Conservation (phyloP, 2,888 invertebrate species). For the Lysandra coridon region DNA sequence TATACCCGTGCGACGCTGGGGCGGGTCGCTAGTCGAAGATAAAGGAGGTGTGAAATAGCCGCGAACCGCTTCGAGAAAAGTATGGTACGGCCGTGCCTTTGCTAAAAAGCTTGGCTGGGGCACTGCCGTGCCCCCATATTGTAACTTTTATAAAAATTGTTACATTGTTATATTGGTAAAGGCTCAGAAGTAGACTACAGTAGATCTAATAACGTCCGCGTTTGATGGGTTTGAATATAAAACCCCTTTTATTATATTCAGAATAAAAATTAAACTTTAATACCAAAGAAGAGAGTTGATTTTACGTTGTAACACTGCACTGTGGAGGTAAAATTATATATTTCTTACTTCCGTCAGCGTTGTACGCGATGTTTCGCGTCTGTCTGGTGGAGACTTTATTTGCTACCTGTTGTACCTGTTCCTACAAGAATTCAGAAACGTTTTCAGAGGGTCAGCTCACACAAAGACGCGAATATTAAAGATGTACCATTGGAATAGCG, state of each 20-base stretch:
- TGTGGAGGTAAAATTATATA: conserved; percentile 1
- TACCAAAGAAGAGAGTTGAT: neutral
- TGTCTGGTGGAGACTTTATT: conserved; percentile 12
- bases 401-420: conserved; percentile 30
- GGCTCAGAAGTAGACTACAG: too few relatives aligned
- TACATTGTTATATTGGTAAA: too few relatives aligned
- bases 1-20: too few relatives aligned
- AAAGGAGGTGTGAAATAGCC: too few relatives aligned
- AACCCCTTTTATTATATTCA: neutral
- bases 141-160: too few relatives aligned
- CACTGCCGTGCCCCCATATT: too few relatives aligned
- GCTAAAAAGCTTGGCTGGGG: too few relatives aligned
- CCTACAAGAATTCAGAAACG: neutral
- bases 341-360: conserved; percentile 25
- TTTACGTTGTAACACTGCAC: neutral
- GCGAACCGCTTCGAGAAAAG: too few relatives aligned
- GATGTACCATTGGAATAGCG: neutral
- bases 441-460: neutral
- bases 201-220: too few relatives aligned
- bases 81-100: too few relatives aligned
- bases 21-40: too few relatives aligned
- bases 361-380: conserved; percentile 11
- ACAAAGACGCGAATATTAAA: neutral
- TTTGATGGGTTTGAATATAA: neutral
- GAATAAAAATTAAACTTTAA: neutral